Base-by-base conservation (phyloP, 2,888 invertebrate genomes). In the Amphipoea lucens region DNA sequence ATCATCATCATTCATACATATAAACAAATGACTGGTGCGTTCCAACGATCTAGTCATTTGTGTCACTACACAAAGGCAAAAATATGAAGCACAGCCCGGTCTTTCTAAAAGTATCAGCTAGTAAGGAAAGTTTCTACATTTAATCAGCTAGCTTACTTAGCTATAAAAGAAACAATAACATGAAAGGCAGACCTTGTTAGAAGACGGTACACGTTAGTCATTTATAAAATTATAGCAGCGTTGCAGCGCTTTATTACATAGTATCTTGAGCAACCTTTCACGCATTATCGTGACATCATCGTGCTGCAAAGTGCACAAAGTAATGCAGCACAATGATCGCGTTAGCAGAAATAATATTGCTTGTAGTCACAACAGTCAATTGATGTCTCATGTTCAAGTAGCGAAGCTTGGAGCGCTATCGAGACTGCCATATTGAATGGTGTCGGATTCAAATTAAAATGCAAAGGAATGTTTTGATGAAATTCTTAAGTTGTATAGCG, bases 351-450 rank as follows among this genome's bases (percentile, higher is more conserved):
- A 67, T 80, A 67, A 79, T 76, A 71, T 67, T 23, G 70, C 48
- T 9, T 65, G 48, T 63, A 75, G 77, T 29, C 77, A 77, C 54
- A 80, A 84, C 63, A 84, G 57, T 23, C 45, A n/a, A 45, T 75
- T 67, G 6, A 79, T 65, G 65, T 80, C 66, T 85, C 85, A 69
- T 84, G 66, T 87, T 84, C 57, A 65, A 74, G 71, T 76, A 48
- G 63, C 57, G 60, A 60, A 72, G 60, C 51, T 63, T 45, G 23
- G 4, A 54, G 48, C 68, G 51, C 20, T 67, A 54, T 23, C 9
- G 65, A 36, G n/a, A 12, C 57, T 60, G 60, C 65, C 29, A 62
- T 76, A 71, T 79, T 72, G 74, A 40, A 74, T 77, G 57, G 62
- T 79, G 57, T 73, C 75, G 51, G 60, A 73, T 77, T 84, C 2